Evolutionary conservation across 2,797 vertebrate species (phyloP), one percentile per base, ranked within the genome.

Genomic region (Brotula barbata): DNA sequence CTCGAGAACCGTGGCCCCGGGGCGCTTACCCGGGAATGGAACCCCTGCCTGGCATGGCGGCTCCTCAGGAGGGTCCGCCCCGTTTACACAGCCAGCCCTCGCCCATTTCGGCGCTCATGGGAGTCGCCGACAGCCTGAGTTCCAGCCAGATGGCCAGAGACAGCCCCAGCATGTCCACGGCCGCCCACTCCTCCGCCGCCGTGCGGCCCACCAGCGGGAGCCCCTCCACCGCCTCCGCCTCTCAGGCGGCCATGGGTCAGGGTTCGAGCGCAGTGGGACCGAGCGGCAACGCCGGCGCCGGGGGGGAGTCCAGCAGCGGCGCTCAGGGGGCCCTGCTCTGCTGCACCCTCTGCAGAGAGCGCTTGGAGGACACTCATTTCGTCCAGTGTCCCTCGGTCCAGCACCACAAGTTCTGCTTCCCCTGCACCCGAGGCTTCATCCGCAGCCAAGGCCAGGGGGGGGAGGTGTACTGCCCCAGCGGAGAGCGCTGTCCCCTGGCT

Each of bases 381-480:
- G 94, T 95, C 79, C 95, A 95, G 91, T 95, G 95, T 88, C 95
- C 95, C 1, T 92, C 94, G 0, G 93, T 95, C 68, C 85, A 90
- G 0, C 90, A 92, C 55, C 94, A 95, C 88, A 96, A 95, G 79
- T 96, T 96, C 89, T 96, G 95, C 80, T 95, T 96, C 70, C 94
- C 95, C 1, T 96, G 95, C 37, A 95, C 94, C 3, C 81, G 94
- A 10, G 91, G 92, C 8, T 94, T 94, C 89, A 95, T 96, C 82
- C 93, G 94, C 69, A 93, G 86, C 51, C 93, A 94, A 74, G 94
- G 94, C 22, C 90, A 89, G 0, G 92, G 93, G 0, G 92, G 91
- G 0, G 94, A 95, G 77, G 94, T 95, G 14, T 95, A 96, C 85
- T 96, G 95, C 87, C 95, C 95, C 54, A 96, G 95, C 0, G 94